Conservation (phyloP, 2,888 invertebrate species). For the Clistopyga incitator region DNA sequence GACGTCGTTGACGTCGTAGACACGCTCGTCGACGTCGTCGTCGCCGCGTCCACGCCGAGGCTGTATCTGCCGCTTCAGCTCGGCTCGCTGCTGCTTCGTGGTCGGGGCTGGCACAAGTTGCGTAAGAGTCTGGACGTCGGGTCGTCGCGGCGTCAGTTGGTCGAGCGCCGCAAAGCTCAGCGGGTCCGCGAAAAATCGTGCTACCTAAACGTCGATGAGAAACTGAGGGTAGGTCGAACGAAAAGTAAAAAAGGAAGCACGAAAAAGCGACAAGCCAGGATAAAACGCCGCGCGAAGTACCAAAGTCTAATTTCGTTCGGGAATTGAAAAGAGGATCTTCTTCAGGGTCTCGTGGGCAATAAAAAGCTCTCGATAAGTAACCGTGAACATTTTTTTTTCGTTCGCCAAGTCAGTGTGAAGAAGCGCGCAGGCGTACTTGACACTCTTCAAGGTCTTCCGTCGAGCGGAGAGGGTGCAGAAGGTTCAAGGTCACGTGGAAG, state of each 20-base stretch:
- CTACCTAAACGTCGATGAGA: slow-evolving; percentile 45
- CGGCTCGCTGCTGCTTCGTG: slow-evolving; percentile 63
- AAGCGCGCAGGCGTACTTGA: slow-evolving; percentile 20
- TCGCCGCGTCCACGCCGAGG: slow-evolving; percentile 51
- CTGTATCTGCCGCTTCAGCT: slow-evolving; percentile 53
- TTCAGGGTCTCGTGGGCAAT: background rate
- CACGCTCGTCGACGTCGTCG: slow-evolving; percentile 53
- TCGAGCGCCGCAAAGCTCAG: slow-evolving; percentile 76
- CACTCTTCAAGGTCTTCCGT: slow-evolving; percentile 49
- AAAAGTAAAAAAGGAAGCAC: slow-evolving; percentile 1
- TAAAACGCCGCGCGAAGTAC: background rate
- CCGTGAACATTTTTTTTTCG: background rate
- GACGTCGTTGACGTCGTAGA: slow-evolving; percentile 66
- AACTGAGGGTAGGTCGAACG: background rate
- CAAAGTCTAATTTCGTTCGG: slow-evolving; percentile 20
- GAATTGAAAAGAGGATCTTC: slow-evolving; percentile 6
- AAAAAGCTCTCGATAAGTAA: background rate
- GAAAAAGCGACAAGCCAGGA: background rate
- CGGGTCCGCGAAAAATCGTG: slow-evolving; percentile 71
- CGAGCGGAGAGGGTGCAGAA: slow-evolving; percentile 44
- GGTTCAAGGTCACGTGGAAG: slow-evolving; percentile 62
- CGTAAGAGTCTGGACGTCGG: slow-evolving; percentile 80
- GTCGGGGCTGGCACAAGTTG: slow-evolving; percentile 73
- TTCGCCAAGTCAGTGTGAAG: slow-evolving; percentile 19
- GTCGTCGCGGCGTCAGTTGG: slow-evolving; percentile 79